Percentiles rank a stretch among this genome's conserved stretches.
phyloP scores from a whole-genome alignment of 2,888 invertebrate genomes.

The Acleris sparsana region DNA sequence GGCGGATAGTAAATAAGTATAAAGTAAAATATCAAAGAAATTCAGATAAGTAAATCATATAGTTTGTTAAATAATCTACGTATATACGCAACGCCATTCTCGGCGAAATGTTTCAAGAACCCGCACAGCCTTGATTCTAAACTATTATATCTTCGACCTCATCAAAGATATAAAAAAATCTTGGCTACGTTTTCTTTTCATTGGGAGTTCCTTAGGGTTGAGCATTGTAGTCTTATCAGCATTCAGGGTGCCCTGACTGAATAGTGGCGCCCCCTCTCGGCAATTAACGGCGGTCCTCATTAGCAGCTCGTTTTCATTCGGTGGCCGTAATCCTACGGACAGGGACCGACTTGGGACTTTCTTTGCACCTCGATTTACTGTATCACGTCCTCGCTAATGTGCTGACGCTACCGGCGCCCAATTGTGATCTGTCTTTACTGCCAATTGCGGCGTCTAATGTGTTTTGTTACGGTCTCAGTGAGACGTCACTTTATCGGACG shows the following conservation, averaged over 20 bases:
- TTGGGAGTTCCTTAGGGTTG: conserved; percentile 50
- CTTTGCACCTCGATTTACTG: conserved; percentile 67
- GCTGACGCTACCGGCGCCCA: conserved; percentile 59
- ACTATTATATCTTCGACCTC: conserved; percentile 36
- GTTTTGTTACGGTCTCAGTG: conserved; percentile 45
- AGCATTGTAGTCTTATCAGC: conserved; percentile 65
- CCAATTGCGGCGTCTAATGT: conserved; percentile 49
- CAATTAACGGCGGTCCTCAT: conserved; percentile 78
- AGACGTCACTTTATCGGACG: neutral
- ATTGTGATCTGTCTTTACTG: conserved; percentile 56
- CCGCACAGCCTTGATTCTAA: neutral
- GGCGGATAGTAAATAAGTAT: too few species aligned
- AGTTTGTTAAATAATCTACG: too few species aligned
- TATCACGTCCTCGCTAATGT: conserved; percentile 64
- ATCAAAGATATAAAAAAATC: conserved; percentile 37
- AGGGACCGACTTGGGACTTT: conserved; percentile 54
- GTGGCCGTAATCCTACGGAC: conserved; percentile 62
- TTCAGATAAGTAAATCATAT: too few species aligned
- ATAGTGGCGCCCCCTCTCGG: conserved; percentile 52
- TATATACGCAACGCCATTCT: too few species aligned
- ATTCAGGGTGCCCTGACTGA: conserved; percentile 54
- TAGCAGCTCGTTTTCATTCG: conserved; percentile 77
- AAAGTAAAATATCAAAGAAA: too few species aligned
- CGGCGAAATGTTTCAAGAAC: too few species aligned
- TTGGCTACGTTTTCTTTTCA: conserved; percentile 44